Percentiles rank a stretch among this genome's conserved stretches.
These are phyloP conservation scores for Autographa pulchrina DNA, from an alignment of 2,888 invertebrate species.

Conservation along the genomic window DNA sequence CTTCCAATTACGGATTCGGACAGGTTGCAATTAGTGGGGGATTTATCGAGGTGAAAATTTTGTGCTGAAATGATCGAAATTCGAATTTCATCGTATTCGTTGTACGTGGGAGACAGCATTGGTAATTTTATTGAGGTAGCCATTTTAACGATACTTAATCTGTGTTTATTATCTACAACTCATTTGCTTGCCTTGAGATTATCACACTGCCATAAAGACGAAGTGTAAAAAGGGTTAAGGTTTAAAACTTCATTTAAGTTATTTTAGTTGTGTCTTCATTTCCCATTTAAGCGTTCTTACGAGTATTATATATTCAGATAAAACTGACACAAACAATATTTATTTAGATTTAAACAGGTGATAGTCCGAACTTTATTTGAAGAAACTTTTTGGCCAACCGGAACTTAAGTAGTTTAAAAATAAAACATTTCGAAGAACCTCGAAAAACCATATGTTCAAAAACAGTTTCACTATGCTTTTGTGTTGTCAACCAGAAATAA, in stretches of 20 bases:
- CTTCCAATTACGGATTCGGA: slow-evolving; percentile 78
- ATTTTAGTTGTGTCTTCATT: slow-evolving; percentile 3
- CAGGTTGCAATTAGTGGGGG: slow-evolving; percentile 74
- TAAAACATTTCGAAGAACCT: neutral
- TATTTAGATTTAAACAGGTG: neutral
- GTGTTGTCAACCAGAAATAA: slow-evolving; percentile 30
- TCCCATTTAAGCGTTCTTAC: neutral
- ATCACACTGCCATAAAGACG: slow-evolving; percentile 35
- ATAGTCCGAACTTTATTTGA: neutral
- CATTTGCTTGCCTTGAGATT: slow-evolving; percentile 21
- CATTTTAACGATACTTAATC: slow-evolving; percentile 13
- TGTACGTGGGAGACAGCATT: neutral
- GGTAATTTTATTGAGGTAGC: slow-evolving; percentile 2
- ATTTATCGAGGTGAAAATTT: slow-evolving; percentile 75
- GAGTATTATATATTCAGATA: neutral
- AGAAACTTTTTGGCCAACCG: neutral
- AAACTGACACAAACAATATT: neutral
- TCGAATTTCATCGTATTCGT: slow-evolving; percentile 63
- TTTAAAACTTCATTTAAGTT: slow-evolving; percentile 20
- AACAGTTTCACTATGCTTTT: slow-evolving; percentile 10
- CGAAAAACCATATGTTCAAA: neutral
- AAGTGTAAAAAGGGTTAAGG: slow-evolving; percentile 19
- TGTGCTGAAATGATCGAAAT: slow-evolving; percentile 54
- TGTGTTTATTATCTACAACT: slow-evolving; percentile 12
- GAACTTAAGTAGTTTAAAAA: neutral